Conservation (phyloP, 2,113 vertebrate genomes). For the Malurus melanocephalus region DNA sequence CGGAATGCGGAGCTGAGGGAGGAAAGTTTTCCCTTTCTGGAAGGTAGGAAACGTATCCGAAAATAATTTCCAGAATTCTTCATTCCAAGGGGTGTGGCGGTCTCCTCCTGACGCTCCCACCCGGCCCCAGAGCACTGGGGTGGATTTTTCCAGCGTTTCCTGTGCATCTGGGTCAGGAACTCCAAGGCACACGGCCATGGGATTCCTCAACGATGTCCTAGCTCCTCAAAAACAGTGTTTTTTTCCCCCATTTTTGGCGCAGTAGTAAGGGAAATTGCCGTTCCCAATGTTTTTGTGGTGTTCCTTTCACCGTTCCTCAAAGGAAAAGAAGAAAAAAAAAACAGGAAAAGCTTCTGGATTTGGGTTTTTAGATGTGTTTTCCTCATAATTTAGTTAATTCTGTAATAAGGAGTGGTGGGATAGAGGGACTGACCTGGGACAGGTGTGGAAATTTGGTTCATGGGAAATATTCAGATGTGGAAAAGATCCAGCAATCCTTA, state of each 20-base stretch:
- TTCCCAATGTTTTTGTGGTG: not conserved
- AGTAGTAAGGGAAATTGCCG: not conserved
- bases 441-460: not conserved
- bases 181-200: not conserved
- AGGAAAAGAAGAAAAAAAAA: not conserved
- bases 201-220: not conserved
- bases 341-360: not conserved
- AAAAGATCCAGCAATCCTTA: no score
- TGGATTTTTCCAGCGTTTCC: not conserved
- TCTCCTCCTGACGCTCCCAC: not conserved
- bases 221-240: not conserved
- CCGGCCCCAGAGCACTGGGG: not conserved
- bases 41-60: not conserved
- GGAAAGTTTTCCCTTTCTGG: not conserved
- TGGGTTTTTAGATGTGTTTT: not conserved
- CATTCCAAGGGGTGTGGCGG: not conserved
- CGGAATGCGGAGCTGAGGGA: not conserved
- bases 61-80: not conserved
- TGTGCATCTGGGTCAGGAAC: not conserved
- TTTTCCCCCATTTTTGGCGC: accelerated
- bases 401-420: not conserved
- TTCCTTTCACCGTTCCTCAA: accelerated
- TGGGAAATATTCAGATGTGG: not conserved
- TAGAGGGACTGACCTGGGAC: not conserved
- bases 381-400: not conserved